These are phyloP conservation scores for Tuberolachnus salignus DNA, from an alignment of 2,888 invertebrate species.

Conservation along the genomic window DNA sequence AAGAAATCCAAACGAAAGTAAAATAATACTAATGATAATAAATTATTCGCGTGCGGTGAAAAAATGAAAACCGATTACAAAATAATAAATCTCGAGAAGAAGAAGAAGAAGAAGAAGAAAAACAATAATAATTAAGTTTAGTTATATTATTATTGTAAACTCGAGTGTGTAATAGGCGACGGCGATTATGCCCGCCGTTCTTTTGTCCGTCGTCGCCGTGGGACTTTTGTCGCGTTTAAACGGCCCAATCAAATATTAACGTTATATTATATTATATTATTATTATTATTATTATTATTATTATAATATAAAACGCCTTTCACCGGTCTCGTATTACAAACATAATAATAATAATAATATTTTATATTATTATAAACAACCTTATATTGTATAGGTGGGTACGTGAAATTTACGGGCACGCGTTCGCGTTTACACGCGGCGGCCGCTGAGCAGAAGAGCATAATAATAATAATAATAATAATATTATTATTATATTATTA, in stretches of 20 bases:
- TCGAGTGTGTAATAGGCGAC: neutral
- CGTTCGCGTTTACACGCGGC: neutral
- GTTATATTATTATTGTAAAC: too few relatives aligned
- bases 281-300: neutral
- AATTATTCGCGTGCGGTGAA: neutral
- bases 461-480: too few relatives aligned
- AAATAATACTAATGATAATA: neutral
- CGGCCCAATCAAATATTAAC: too few relatives aligned
- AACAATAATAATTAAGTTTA: too few relatives aligned
- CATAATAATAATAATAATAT: too few relatives aligned
- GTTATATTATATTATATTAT: neutral
- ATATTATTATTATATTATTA: too few relatives aligned
- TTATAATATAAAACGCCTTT: neutral
- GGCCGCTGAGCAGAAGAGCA: too few relatives aligned
- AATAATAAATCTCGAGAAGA: neutral
- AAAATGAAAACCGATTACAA: conserved; percentile 5
- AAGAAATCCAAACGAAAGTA: conserved; percentile 40
- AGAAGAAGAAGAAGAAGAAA: too few relatives aligned
- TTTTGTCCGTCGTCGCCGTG: too few relatives aligned
- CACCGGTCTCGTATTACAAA: neutral
- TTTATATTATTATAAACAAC: too few relatives aligned
- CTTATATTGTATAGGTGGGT: neutral
- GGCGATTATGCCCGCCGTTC: too few relatives aligned
- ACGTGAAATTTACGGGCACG: neutral
- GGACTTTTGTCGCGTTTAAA: neutral